Conservation (phyloP, 35 echinoderm and acorn worm species). For the Apostichopus californicus region DNA sequence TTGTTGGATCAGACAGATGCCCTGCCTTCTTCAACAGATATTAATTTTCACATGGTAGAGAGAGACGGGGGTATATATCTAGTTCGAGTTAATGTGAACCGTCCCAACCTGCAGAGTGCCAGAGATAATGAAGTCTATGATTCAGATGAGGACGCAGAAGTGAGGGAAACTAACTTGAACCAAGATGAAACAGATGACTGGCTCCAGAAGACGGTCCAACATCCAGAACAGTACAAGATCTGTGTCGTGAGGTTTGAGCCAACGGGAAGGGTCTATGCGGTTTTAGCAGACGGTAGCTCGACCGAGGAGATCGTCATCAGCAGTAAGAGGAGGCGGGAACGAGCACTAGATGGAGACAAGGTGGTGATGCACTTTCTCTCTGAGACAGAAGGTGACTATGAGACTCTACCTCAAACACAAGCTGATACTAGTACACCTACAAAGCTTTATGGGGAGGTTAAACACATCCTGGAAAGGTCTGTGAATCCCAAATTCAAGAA, state of each 20-base stretch:
- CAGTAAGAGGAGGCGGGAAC: conserved; percentile 57
- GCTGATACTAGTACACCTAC: conserved; percentile 51
- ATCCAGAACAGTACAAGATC: conserved; percentile 72
- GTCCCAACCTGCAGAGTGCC: background rate
- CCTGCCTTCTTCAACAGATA: background rate
- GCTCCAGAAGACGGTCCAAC: conserved; percentile 8
- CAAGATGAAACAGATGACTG: conserved; percentile 55
- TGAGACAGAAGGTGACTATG: conserved; percentile 53
- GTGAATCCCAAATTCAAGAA: conserved; percentile 69
- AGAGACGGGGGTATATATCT: conserved; percentile 12
- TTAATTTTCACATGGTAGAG: conserved; percentile 9
- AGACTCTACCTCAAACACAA: conserved; percentile 27
- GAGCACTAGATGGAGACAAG: conserved; percentile 25
- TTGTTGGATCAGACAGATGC: too few species aligned
- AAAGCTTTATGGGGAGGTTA: conserved; percentile 81
- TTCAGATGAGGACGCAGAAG: conserved; percentile 25
- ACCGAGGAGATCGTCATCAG: conserved; percentile 73
- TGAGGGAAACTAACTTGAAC: background rate
- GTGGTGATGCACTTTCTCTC: background rate
- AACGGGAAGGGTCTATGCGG: conserved; percentile 64
- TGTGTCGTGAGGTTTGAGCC: conserved; percentile 69
- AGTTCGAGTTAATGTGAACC: background rate
- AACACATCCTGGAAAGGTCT: conserved; percentile 69
- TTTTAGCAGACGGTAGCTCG: conserved; percentile 58
- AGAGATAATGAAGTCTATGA: background rate